Conservation (phyloP, 1,140 invertebrate genomes). For the Caenorhabditis elegans region DNA sequence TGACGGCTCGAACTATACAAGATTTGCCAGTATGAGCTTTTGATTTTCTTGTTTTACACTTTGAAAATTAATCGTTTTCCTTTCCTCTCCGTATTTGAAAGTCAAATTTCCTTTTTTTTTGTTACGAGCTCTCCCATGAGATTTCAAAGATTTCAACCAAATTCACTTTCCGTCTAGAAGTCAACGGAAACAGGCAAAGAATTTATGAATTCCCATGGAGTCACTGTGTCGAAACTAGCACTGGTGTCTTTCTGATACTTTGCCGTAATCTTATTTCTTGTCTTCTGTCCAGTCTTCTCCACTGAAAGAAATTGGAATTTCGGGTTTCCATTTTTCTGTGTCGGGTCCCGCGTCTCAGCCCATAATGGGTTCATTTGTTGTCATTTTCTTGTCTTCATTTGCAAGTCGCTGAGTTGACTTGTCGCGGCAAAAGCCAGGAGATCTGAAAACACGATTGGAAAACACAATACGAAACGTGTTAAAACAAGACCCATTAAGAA, state of each 20-base stretch:
- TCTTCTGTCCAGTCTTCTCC: not conserved
- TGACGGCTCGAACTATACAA: too few relatives aligned
- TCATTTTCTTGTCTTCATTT: not conserved
- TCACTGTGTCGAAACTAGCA: too few relatives aligned
- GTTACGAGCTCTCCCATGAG: not conserved
- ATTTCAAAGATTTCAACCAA: not conserved
- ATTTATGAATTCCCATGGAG: not conserved
- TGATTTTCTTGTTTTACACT: not conserved
- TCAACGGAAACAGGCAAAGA: not conserved
- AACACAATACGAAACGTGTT: not conserved
- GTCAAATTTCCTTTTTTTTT: not conserved
- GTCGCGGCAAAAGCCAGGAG: not conserved
- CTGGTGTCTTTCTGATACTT: not conserved
- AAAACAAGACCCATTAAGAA: not conserved
- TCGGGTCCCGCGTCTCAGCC: not conserved
- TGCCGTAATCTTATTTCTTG: not conserved
- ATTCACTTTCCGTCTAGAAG: conserved; percentile 10
- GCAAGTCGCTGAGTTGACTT: not conserved
- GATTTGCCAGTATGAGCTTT: too few relatives aligned
- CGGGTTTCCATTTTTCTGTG: not conserved
- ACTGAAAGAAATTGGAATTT: conserved; percentile 21
- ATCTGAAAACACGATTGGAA: not conserved
- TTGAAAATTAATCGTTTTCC: not conserved
- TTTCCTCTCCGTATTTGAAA: not conserved
- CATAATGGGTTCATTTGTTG: conserved; percentile 9